These are phyloP conservation scores for Nannoperca obscura DNA, from an alignment of 2,797 vertebrate species.

Conservation along the genomic window DNA sequence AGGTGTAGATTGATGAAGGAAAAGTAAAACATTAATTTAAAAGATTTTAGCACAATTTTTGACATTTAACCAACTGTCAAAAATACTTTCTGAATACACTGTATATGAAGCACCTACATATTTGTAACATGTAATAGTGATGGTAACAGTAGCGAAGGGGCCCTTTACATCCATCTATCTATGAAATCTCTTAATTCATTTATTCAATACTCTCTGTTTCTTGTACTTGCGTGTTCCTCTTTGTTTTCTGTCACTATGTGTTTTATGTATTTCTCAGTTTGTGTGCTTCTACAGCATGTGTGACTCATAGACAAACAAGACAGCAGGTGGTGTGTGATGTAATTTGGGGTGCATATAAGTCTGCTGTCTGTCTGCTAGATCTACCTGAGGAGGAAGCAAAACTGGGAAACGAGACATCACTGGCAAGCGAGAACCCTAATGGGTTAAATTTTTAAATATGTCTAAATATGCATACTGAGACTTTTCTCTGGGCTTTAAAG, in stretches of 20 bases:
- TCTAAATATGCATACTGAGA: conserved; percentile 43
- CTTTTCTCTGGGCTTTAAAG: not conserved
- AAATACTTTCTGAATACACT: no score
- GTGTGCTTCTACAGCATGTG: conserved; percentile 54
- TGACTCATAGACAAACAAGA: conserved; percentile 72
- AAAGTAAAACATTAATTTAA: no score
- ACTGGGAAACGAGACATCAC: conserved; percentile 70
- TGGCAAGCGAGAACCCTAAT: not conserved
- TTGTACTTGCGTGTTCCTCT: conserved; percentile 47
- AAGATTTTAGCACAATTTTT: no score
- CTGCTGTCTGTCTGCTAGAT: conserved; percentile 62
- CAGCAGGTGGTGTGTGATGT: conserved; percentile 90
- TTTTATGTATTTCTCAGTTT: conserved; percentile 58
- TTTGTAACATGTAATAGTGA: not conserved
- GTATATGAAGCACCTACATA: not conserved
- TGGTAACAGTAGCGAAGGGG: not conserved
- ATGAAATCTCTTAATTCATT: not conserved
- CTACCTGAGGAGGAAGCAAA: conserved; percentile 71
- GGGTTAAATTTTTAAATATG: conserved; percentile 27
- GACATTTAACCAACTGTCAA: no score
- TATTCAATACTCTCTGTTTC: conserved; percentile 6
- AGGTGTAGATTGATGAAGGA: no score
- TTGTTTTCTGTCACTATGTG: conserved; percentile 63
- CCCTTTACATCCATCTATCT: no score
- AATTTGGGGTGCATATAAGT: conserved; percentile 89